Evolutionary conservation across 2,888 invertebrate species (phyloP), one percentile per base, ranked within the genome.

Genomic region (Dicyrtomina minuta): DNA sequence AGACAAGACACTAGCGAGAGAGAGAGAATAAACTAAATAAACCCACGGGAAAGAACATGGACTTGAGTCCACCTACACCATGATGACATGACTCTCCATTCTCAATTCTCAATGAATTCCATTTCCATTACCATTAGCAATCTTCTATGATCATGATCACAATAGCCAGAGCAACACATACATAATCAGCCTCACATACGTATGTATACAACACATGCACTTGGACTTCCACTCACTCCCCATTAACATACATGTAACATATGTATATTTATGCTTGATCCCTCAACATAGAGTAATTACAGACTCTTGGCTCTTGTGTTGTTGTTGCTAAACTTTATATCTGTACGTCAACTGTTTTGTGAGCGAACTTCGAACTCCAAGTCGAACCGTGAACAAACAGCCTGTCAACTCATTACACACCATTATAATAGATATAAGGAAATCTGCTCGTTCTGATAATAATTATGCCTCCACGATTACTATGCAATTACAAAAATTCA

Each of bases 11-110:
- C 27, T 27, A 56, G 4, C 20, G 15, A 56, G 56, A 3, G n/a
- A 33, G 24, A 56, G 58, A 58, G 51, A 51, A 22, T 33, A 51
- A 22, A 51, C 51, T 12, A 12, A 60, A 60, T 22, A 60, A 60
- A 60, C 41, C 59, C 59, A 60, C 59, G 26, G 46, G 15, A 62
- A 10, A 33, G 64, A 49, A 53, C 55, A 65, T 65, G 65, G 65
- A 65, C 65, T 64, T 51, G 17, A 64, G 53, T n/a, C 64, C 51
- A 55, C 65, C 65, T 53, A 65, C 65, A 64, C 64, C 39, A 20
- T 39, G 27, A 65, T 43, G 55, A 65, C 53, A 65, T 33, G 22
- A 65, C 39, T 41, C 12, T 22, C 26, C 8, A 41, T 55, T 22
- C 27, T 26, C 51, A 64, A 33, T 51, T 64, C 64, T 64, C 64